Base-by-base conservation (phyloP, 2,797 vertebrate genomes). In the Momotus momota region DNA sequence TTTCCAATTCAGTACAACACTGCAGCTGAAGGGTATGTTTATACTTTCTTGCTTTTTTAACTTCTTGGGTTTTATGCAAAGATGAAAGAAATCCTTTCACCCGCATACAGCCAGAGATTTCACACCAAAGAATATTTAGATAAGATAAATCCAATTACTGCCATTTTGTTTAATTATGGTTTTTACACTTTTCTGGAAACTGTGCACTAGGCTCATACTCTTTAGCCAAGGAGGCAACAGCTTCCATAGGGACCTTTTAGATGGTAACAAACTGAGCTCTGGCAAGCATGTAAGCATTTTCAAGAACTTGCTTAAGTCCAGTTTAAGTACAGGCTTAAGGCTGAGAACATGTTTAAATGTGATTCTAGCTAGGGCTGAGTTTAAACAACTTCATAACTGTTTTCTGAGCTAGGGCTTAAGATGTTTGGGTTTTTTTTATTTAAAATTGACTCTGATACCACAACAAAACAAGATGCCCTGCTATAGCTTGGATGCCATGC, bases 11-110 rank as follows among this genome's bases (percentile, higher is more conserved):
- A 67, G 17, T 78, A 27, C 60, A 77, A 61, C 33, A 65, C 33
- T 46, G 52, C 83, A 94, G 85, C 57, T 86, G 66, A 94, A 82
- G 69, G 89, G 51, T 82, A 58, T 54, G 71, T 96, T 94, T 96
- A 88, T 67, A 78, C 19, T 9, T 58, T 69, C 81, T 81, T 23
- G 40, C 45, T 93, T 96, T 77, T 87, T 58, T 74, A 80, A 77
- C 60, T 60, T 73, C 64, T 82, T 78, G 45, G 29, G 0, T 82
- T 90, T 93, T 89, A 54, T 16, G 27, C 27, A 65, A 67, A 88
- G 81, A 90, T 82, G 71, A 93, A 90, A 90, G 60, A 82, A 93
- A 90, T 71, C 6, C 3, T 94, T 88, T 95, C 78, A 87, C 40
- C 33, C 70, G 40, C 38, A 15, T 61, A 40, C n/a, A 84, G 62